Percentiles rank a stretch among this genome's conserved stretches.
These are phyloP conservation scores for Auanema sp. DNA, from an alignment of 2,888 invertebrate genomes.

Conservation along the genomic window DNA sequence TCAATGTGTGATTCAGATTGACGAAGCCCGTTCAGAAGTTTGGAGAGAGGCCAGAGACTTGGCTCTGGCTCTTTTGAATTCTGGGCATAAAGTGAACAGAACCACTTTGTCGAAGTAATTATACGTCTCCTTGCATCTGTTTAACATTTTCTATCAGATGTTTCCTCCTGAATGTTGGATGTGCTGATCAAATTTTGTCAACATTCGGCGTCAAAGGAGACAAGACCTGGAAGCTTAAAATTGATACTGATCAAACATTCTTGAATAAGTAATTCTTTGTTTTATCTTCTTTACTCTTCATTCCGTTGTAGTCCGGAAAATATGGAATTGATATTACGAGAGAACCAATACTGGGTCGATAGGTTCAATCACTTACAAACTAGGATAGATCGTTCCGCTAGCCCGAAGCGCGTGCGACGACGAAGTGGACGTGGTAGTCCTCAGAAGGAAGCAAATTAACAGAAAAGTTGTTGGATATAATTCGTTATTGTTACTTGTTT, in stretches of 20 bases:
- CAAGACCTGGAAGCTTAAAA: slow-evolving; percentile 33
- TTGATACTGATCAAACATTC: slow-evolving; percentile 25
- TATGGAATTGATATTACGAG: slow-evolving; percentile 17
- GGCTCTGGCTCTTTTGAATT: slow-evolving; percentile 32
- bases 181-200: slow-evolving; percentile 34
- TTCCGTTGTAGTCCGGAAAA: slow-evolving; percentile 22
- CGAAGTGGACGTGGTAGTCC: not conserved
- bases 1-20: slow-evolving; percentile 22
- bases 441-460: not conserved
- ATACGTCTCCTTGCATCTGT: not conserved
- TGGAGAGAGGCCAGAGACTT: slow-evolving; percentile 41
- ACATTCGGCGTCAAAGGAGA: slow-evolving; percentile 29
- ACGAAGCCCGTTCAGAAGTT: slow-evolving; percentile 28
- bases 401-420: not conserved
- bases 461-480: no score
- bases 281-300: not conserved
- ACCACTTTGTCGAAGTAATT: slow-evolving; percentile 25
- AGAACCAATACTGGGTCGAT: slow-evolving; percentile 29
- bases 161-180: slow-evolving; percentile 29
- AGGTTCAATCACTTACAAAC: slow-evolving; percentile 19
- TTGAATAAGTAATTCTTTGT: slow-evolving; percentile 21
- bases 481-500: no score
- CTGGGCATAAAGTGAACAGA: slow-evolving; percentile 28
- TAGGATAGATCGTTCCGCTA: not conserved
- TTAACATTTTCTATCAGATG: slow-evolving; percentile 19